Evolutionary conservation across 2,113 vertebrate species (phyloP).

Genomic region (Rhinoderma darwinii): DNA sequence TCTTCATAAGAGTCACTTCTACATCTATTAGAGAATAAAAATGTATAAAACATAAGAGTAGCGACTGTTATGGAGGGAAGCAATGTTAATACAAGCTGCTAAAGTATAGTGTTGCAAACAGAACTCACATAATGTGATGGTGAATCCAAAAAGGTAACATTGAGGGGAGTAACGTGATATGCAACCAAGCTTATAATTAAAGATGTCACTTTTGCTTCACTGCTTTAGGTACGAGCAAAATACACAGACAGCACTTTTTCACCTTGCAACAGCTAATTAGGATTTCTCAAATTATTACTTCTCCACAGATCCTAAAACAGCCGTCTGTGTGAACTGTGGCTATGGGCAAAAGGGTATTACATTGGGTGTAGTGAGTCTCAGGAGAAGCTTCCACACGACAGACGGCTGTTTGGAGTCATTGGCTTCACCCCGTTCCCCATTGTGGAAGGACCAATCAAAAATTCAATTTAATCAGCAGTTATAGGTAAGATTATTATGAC

Average conservation of each 20-base stretch:
- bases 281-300: slow-evolving; percentile 56
- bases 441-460: not conserved
- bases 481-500: not conserved
- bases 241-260: slow-evolving; percentile 59
- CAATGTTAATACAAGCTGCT: slow-evolving; percentile 41
- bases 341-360: slow-evolving; percentile 41
- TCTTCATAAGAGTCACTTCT: slow-evolving; percentile 21
- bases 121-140: slow-evolving; percentile 37
- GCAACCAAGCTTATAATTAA: slow-evolving; percentile 57
- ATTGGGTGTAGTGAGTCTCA: slow-evolving; percentile 14
- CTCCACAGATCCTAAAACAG: slow-evolving; percentile 45
- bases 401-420: slow-evolving; percentile 32
- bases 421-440: not conserved
- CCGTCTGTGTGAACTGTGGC: slow-evolving; percentile 47
- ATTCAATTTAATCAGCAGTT: not conserved
- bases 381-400: slow-evolving; percentile 31
- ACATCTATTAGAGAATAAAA: slow-evolving; percentile 18
- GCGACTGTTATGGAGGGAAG: slow-evolving; percentile 23
- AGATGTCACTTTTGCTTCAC: slow-evolving; percentile 58
- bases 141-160: slow-evolving; percentile 45
- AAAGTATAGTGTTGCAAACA: slow-evolving; percentile 56
- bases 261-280: slow-evolving; percentile 59
- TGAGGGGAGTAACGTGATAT: slow-evolving; percentile 46
- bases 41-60: slow-evolving; percentile 24
- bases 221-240: slow-evolving; percentile 55